phyloP scores from a whole-genome alignment of 2,888 invertebrate species.

The Rapana venosa region DNA sequence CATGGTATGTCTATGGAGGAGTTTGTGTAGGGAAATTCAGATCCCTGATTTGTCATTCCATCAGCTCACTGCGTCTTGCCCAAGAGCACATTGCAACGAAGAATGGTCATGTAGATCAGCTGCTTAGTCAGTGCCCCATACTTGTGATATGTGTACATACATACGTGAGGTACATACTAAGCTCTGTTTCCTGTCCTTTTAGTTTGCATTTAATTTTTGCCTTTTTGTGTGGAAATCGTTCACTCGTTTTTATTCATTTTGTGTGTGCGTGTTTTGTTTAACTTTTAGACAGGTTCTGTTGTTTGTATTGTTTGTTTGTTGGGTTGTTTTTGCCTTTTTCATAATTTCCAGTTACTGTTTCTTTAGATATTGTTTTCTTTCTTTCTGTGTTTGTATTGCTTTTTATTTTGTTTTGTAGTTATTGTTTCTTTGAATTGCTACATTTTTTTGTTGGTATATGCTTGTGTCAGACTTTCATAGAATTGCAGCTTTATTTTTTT shows the following conservation, averaged over 20 bases:
- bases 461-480: background rate
- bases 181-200: background rate
- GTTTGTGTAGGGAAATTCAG: too few relatives aligned
- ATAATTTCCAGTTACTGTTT: background rate
- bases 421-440: background rate
- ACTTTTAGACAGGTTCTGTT: too few relatives aligned
- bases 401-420: background rate
- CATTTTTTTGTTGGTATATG: background rate
- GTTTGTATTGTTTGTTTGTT: too few relatives aligned
- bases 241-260: background rate
- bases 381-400: background rate
- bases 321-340: background rate
- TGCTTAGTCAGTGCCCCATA: too few relatives aligned
- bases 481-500: too few relatives aligned
- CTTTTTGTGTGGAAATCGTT: background rate
- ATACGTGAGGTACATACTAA: background rate
- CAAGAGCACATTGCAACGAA: background rate
- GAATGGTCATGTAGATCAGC: background rate
- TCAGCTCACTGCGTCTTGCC: background rate
- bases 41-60: constrained; percentile 5
- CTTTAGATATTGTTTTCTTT: background rate
- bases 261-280: background rate
- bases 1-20: too few relatives aligned
- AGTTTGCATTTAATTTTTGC: background rate
- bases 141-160: constrained; percentile 8